Base-by-base conservation (phyloP, 1,140 invertebrate species). In the Wasmannia auropunctata region DNA sequence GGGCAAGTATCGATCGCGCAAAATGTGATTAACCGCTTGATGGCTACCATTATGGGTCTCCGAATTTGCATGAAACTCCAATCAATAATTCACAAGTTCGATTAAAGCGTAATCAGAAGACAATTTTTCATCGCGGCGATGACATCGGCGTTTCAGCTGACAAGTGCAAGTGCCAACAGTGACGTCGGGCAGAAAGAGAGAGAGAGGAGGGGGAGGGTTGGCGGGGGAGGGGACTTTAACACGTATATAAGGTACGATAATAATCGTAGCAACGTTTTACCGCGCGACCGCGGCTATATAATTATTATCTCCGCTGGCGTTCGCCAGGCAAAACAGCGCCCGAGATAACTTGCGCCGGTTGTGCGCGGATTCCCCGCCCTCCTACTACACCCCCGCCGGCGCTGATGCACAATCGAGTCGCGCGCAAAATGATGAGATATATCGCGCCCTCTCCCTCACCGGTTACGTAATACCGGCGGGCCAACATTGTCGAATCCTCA, bases 401-500 rank as follows among this genome's bases (percentile, higher is more conserved):
- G n/a, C n/a, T n/a, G n/a, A n/a, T 16, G 11, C n/a, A 19, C 51
- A 58, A 43, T 74, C 65, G 67, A 58, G 51, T 22, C 49, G 65
- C 25, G 65, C 25, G 34, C 51, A 34, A 72, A 83, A 58, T 74
- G 79, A 83, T 8, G 25, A 43, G 79, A 72, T 83, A 83, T 74
- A 83, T 81, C 51, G 46, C 76, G 22, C 63, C 16, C 25, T 19
- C 34, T 6, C 79, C 16, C 19, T n/a, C n/a, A n/a, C n/a, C 14
- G 46, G 65, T 72, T 83, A 56, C 51, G 79, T 81, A 81, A 81
- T 81, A 72, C 75, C 34, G n/a, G n/a, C 37, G 22, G 49, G 40
- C 43, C 70, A 72, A 67, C 63, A 76, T 74, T 88, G 88, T 89
- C 77, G 67, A 89, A 89, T 89, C 83, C 74, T 88, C 85, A 89